Conservation (phyloP, 2,888 invertebrate genomes). For the Lithophane socia region DNA sequence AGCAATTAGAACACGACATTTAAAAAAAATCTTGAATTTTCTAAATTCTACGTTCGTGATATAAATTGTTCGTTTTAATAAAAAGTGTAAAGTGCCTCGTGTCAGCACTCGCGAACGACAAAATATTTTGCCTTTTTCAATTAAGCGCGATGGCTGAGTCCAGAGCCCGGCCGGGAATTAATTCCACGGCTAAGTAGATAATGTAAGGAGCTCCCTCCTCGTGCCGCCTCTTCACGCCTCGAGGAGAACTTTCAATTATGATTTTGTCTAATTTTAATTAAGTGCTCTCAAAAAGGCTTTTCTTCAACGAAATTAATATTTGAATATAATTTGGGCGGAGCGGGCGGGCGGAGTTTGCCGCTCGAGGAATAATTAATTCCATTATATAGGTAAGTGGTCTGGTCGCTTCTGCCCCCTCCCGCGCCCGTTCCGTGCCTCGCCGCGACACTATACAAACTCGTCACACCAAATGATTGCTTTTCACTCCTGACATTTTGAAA, state of each 20-base stretch:
- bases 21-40: neutral
- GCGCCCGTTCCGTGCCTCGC: constrained; percentile 54
- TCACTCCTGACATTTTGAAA: constrained; percentile 58
- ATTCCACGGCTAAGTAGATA: constrained; percentile 89
- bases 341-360: constrained; percentile 90
- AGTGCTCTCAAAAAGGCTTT: constrained; percentile 90
- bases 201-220: constrained; percentile 85
- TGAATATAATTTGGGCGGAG: constrained; percentile 90
- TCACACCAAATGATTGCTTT: constrained; percentile 67
- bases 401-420: constrained; percentile 72
- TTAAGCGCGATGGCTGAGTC: constrained; percentile 81
- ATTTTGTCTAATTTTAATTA: constrained; percentile 91
- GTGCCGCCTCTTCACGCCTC: constrained; percentile 88
- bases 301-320: constrained; percentile 90
- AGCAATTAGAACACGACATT: constrained; percentile 51
- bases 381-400: constrained; percentile 87
- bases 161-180: constrained; percentile 83
- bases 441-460: constrained; percentile 69
- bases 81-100: constrained; percentile 62
- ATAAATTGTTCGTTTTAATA: constrained; percentile 55
- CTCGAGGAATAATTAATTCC: constrained; percentile 89
- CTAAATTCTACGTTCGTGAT: constrained; percentile 20
- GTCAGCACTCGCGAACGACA: constrained; percentile 70
- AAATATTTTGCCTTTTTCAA: constrained; percentile 84
- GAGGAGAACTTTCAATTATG: constrained; percentile 90